Evolutionary conservation across 2,797 vertebrate species (phyloP).

Genomic region (Parambassis ranga): DNA sequence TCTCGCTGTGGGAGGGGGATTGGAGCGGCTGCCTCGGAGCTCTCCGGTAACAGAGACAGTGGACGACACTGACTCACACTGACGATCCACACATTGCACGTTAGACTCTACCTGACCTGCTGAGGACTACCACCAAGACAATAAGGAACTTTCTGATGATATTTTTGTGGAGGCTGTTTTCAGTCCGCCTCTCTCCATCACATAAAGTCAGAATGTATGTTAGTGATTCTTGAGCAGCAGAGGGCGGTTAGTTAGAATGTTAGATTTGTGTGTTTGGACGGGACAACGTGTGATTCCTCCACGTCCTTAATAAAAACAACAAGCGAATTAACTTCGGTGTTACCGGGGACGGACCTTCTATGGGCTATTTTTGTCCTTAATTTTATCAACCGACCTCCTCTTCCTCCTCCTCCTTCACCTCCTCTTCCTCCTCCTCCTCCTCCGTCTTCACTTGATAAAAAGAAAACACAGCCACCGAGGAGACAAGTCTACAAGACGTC

Average conservation of each 20-base stretch:
- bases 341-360: constrained; percentile 4
- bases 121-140: constrained; percentile 15
- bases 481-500: constrained; percentile 25
- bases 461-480: constrained; percentile 15
- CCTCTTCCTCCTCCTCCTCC: background rate
- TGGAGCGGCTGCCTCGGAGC: constrained; percentile 57
- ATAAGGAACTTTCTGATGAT: constrained; percentile 46
- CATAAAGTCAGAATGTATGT: constrained; percentile 16
- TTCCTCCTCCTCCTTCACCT: background rate
- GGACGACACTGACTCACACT: constrained; percentile 49
- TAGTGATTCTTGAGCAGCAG: constrained; percentile 14
- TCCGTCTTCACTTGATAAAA: constrained; percentile 16
- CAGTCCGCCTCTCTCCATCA: background rate
- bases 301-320: background rate
- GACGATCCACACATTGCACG: constrained; percentile 22
- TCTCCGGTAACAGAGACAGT: constrained; percentile 58
- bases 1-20: constrained; percentile 57
- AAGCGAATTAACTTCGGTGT: constrained; percentile 40
- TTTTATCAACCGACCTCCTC: constrained; percentile 1
- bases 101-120: constrained; percentile 42
- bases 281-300: constrained; percentile 20
- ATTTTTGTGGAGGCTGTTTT: background rate
- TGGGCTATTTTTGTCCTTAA: background rate
- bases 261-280: constrained; percentile 15
- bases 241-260: constrained; percentile 48